Conservation (phyloP, 1,140 invertebrate species). For the Panagrolaimus sp. region DNA sequence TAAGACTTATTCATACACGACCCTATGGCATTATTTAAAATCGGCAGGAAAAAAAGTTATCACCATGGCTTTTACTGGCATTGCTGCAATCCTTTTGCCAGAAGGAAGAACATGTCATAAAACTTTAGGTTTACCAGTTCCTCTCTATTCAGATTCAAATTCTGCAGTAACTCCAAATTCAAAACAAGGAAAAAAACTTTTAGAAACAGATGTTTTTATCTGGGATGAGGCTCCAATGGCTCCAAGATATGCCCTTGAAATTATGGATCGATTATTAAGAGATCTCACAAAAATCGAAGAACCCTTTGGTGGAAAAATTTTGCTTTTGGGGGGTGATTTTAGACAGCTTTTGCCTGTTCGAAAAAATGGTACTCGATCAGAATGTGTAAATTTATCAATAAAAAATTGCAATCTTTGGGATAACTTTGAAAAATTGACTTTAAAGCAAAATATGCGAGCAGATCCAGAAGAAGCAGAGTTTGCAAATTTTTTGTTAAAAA, state of each 20-base stretch:
- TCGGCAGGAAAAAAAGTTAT: background rate
- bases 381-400: conserved; percentile 10
- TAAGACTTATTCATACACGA: conserved; percentile 29
- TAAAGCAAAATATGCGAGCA: conserved; percentile 5
- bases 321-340: conserved; percentile 20
- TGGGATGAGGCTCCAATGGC: background rate
- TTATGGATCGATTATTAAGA: background rate
- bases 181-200: background rate
- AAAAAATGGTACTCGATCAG: conserved; percentile 7
- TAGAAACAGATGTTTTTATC: background rate
- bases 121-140: background rate
- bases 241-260: background rate
- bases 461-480: background rate
- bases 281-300: background rate
- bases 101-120: background rate
- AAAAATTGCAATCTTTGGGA: conserved; percentile 7
- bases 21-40: conserved; percentile 10
- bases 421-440: background rate
- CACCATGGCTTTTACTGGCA: background rate
- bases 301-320: background rate
- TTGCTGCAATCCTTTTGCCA: background rate
- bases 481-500: background rate
- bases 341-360: conserved; percentile 40
- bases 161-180: background rate
- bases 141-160: background rate